phyloP scores from a whole-genome alignment of 2,888 invertebrate species.

The Volucella bombylans region DNA sequence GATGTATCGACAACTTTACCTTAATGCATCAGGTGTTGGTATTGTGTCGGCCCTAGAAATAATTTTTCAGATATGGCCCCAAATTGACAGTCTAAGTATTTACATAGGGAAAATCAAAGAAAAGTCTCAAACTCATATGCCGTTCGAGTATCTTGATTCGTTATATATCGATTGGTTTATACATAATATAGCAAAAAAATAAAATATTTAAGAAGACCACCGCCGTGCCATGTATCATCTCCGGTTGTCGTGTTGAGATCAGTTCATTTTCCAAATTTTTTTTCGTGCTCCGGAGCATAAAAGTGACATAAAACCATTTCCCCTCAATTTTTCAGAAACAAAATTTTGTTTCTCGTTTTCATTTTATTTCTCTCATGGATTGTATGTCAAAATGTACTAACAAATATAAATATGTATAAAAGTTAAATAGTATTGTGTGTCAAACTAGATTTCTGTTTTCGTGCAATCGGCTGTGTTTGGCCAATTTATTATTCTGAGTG shows the following conservation, averaged over 20 bases:
- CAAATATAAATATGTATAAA: too few relatives aligned
- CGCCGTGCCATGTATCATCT: conserved; percentile 99
- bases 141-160: conserved; percentile 97
- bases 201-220: conserved; percentile 99
- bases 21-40: conserved; percentile 97
- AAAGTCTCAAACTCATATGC: conserved; percentile 99
- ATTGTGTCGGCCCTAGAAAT: conserved; percentile 96
- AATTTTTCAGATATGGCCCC: conserved; percentile 98
- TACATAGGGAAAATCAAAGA: conserved; percentile 99
- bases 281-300: conserved; percentile 98
- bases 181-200: conserved; percentile 96
- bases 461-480: too few relatives aligned
- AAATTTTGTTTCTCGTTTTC: too few relatives aligned
- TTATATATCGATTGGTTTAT: conserved; percentile 93
- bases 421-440: too few relatives aligned
- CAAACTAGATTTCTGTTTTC: too few relatives aligned
- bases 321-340: too few relatives aligned
- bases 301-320: conserved; percentile 97
- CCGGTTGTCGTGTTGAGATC: conserved; percentile 98
- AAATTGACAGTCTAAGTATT: conserved; percentile 96
- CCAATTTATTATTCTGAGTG: too few relatives aligned
- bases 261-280: conserved; percentile 96
- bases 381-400: too few relatives aligned
- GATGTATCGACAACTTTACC: conserved; percentile 98
- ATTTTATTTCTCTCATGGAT: too few relatives aligned